phyloP scores from a whole-genome alignment of 2,113 vertebrate genomes.

The Hydrochoerus hydrochaeris region DNA sequence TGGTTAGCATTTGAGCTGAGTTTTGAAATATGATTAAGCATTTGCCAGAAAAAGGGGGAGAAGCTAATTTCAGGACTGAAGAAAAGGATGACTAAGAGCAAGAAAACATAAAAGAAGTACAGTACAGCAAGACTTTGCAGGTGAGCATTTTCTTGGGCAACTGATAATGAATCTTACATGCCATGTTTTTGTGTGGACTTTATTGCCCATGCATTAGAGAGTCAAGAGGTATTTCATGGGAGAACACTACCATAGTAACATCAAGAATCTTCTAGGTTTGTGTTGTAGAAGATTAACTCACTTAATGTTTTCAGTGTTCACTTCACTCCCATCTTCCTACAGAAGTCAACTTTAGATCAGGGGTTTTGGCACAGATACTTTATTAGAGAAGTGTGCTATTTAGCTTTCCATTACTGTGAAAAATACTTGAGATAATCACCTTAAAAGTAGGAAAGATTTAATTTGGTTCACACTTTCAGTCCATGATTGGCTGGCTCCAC shows the following conservation, averaged over 20 bases:
- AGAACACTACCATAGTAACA: neutral
- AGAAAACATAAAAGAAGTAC: neutral
- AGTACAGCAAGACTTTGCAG: neutral
- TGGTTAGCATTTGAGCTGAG: neutral
- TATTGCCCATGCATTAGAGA: neutral
- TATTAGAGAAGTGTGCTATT: neutral
- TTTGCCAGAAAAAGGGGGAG: neutral
- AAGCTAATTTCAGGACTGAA: neutral
- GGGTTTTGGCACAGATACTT: neutral
- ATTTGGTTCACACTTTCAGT: neutral
- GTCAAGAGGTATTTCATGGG: neutral
- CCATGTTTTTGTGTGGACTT: neutral
- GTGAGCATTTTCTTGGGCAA: neutral
- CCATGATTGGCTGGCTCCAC: neutral
- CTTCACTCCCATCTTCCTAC: neutral
- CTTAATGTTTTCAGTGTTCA: neutral
- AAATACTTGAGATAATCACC: neutral
- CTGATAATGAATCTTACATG: neutral
- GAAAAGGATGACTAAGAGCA: neutral
- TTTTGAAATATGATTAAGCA: neutral
- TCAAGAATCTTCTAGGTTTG: neutral
- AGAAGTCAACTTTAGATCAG: slow-evolving; percentile 24
- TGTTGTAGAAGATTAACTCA: neutral
- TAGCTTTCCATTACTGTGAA: neutral
- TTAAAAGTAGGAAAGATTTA: neutral